Percentiles rank a stretch among this genome's conserved stretches.
Evolutionary conservation across 1,140 invertebrate species (phyloP).

Genomic region (Caenorhabditis latens): DNA sequence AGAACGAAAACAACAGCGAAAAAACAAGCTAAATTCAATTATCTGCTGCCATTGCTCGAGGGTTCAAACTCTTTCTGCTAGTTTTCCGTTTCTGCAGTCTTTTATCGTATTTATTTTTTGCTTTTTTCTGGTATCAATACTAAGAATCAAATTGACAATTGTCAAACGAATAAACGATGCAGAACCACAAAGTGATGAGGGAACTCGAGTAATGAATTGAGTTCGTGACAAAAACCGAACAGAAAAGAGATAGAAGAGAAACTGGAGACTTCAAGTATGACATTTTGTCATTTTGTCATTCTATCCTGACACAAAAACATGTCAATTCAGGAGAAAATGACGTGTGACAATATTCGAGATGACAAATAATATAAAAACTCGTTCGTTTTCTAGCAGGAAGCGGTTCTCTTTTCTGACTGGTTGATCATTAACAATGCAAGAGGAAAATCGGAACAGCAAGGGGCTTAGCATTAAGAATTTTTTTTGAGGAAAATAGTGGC

Average conservation of each 20-base stretch:
- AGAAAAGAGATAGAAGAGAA: neutral
- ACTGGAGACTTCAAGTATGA: neutral
- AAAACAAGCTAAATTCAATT: slow-evolving; percentile 50
- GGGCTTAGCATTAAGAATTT: no score
- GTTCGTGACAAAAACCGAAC: neutral
- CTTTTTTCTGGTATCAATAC: neutral
- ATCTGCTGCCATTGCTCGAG: slow-evolving; percentile 33
- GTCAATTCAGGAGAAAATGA: slow-evolving; percentile 15
- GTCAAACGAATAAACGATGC: no score
- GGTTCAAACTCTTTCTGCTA: slow-evolving; percentile 40
- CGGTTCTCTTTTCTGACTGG: neutral
- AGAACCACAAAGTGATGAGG: no score
- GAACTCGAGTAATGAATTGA: neutral
- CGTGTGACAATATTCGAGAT: slow-evolving; percentile 8
- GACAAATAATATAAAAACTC: neutral
- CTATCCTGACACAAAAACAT: neutral
- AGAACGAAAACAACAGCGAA: slow-evolving; percentile 41
- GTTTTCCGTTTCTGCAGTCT: neutral
- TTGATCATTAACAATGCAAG: slow-evolving; percentile 30
- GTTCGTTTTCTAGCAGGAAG: neutral
- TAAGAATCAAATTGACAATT: neutral
- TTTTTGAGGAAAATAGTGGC: no score
- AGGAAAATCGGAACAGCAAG: slow-evolving; percentile 6
- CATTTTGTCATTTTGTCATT: slow-evolving; percentile 30
- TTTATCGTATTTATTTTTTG: neutral